Evolutionary conservation across 2,113 vertebrate species (phyloP), one percentile per base, ranked within the genome.

Genomic region (Ptyas mucosa): DNA sequence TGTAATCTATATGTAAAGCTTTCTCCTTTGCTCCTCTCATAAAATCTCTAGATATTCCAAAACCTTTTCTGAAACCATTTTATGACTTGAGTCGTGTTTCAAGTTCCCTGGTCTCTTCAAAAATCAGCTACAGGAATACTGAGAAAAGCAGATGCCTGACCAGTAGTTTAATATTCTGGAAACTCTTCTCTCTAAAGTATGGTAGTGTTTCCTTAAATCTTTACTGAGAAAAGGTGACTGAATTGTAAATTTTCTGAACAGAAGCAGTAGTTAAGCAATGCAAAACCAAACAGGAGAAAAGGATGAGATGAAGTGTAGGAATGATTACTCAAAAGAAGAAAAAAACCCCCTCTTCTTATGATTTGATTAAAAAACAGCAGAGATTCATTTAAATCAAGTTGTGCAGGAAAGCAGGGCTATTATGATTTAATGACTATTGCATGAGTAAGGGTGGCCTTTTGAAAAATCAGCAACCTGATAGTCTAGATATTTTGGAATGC

Each of bases 321-420:
- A 88, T 75, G 53, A 88, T 69, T 61, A 88, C 21, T 69, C 61
- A 75, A 53, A 8, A 24, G 53, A 26, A 88, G 53, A 53, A 53
- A 92, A 75, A 52, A 23, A 29, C 0, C 46, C 2, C 20, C 39
- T 53, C 11, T 54, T 24, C 0, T 53, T 75, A 39, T 55, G 23
- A 14, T 88, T 92, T 46, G 75, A 88, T 92, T 92, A 88, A 88
- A 92, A 75, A 88, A 88, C 14, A 69, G 24, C 58, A 75, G 10
- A 53, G n/a, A 57, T 88, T 7, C 15, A 92, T 88, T 92, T 54
- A 51, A 85, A 53, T 51, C 53, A 53, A 20, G 57, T 53, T 39
- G 7, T 75, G 21, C 5, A 39, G 46, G 91, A 39, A 61, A 51
- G 11, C 46, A 29, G 55, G 3, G 75, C 57, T 26, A 3, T 18